Base-by-base conservation (phyloP, 2,888 invertebrate species). In the Scaeva pyrastri region DNA sequence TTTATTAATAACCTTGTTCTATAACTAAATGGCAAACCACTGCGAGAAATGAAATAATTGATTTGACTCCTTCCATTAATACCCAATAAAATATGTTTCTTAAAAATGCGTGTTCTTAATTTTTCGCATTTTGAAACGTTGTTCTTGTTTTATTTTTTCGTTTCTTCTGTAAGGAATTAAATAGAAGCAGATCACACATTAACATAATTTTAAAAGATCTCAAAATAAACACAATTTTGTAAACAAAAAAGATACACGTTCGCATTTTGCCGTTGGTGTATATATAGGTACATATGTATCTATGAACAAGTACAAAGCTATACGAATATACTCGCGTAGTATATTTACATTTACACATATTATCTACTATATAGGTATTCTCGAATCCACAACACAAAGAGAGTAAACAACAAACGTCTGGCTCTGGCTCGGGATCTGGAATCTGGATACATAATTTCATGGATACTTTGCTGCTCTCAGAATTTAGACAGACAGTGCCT, bases 371-470 rank as follows among this genome's bases (percentile, higher is more conserved):
- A 26, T 72, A 39, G 26, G 72, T 58, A 64, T 43, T 31, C 19
- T 21, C 14, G 36, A 48, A 14, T 48, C 19, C 4, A 11, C 39
- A 16, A 64, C 39, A 80, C 62, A 81, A 72, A 50, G 76, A 76
- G 68, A 52, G 56, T 86, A 86, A 82, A 77, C 77, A 86, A 81
- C 60, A 60, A 39, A 60, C 23, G 82, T 86, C 66, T 64, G 56
- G 56, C 7, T 45, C 78, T n/a, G n/a, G n/a, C n/a, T n/a, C n/a
- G n/a, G n/a, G n/a, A n/a, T n/a, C n/a, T n/a, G n/a, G n/a, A n/a
- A n/a, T n/a, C n/a, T 78, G 70, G 80, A 74, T 81, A 82, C 82
- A 81, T 78, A 74, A 77, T 73, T 77, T 81, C 81, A 74, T 77
- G 81, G 80, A 77, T 77, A 74, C 62, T 77, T 73, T 80, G 72